Evolutionary conservation across 2,113 vertebrate species (phyloP), one percentile per base, ranked within the genome.

Genomic region (Perca fluviatilis): DNA sequence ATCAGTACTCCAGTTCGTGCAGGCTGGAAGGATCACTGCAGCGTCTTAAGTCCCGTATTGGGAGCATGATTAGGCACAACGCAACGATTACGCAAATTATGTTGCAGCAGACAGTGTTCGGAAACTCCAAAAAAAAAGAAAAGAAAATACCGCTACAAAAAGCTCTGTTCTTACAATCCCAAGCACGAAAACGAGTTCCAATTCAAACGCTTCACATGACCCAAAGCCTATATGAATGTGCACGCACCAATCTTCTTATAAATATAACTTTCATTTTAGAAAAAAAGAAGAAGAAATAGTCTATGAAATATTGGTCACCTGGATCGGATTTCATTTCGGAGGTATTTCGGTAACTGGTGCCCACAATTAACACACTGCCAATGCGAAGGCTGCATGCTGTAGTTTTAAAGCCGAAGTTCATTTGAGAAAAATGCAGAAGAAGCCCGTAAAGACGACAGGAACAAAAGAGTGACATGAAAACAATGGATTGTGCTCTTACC

Each of bases 401-500:
- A 88, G 74, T 87, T 88, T 72, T 46, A 74, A 83, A 84, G 50
- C 80, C 83, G 77, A 92, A 93, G 87, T 93, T 93, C 36, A 61
- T 81, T 78, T 63, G 51, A 75, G 57, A 68, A 69, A 43, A 75
- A 83, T 61, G 58, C 60, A 79, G 61, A 82, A 73, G 77, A 54
- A 54, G 75, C 84, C 70, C 79, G 79, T 36, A 61, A 82, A 85
- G 84, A 86, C 90, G 83, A 85, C 65, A 90, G 83, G 79, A 89
- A 88, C 77, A 82, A 86, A 86, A 86, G 73, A 88, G 80, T 87
- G 86, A 89, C 63, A 93, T 79, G 82, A 84, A 86, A 87, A 88
- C 81, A 94, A 92, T 88, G 86, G 89, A 91, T 89, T 81, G 87
- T 83, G 90, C 87, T 94, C 97, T 98, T 99, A 99, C 98, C 97